Percentiles rank a stretch among this genome's conserved stretches.
These are phyloP conservation scores for Chalcosyrphus nemorum DNA, from an alignment of 2,888 invertebrate genomes.

Conservation along the genomic window DNA sequence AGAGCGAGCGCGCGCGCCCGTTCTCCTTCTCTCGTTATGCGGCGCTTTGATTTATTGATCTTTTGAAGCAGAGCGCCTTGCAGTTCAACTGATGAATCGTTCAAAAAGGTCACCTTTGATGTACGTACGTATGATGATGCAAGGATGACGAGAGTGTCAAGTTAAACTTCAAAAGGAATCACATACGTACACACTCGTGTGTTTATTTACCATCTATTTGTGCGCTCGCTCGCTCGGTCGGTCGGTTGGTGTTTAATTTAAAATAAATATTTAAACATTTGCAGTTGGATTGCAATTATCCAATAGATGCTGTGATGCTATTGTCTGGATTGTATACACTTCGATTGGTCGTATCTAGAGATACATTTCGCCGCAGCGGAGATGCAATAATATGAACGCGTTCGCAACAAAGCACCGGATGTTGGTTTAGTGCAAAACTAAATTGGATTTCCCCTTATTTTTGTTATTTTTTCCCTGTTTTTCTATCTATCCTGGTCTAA, in stretches of 20 bases:
- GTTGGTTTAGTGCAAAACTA: slow-evolving; percentile 44
- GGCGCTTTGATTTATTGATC: slow-evolving; percentile 66
- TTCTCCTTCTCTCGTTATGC: slow-evolving; percentile 1
- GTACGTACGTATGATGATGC: slow-evolving; percentile 27
- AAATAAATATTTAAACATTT: slow-evolving; percentile 67
- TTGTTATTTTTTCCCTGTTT: slow-evolving; percentile 3
- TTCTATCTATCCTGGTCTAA: too few relatives aligned
- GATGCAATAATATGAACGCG: background rate
- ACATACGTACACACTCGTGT: background rate
- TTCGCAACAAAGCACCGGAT: slow-evolving; percentile 58
- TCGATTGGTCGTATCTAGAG: background rate
- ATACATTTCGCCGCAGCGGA: background rate
- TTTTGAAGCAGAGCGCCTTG: slow-evolving; percentile 27
- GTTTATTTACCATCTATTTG: slow-evolving; percentile 53
- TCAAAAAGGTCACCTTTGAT: slow-evolving; percentile 58
- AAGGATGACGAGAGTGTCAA: slow-evolving; percentile 61
- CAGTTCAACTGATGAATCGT: background rate
- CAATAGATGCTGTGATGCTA: background rate
- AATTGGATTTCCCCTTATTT: slow-evolving; percentile 28
- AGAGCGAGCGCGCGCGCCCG: too few relatives aligned
- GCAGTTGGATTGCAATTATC: slow-evolving; percentile 8
- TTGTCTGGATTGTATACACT: slow-evolving; percentile 5
- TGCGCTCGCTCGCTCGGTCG: background rate
- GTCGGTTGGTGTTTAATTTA: slow-evolving; percentile 48
- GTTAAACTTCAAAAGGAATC: slow-evolving; percentile 63